Evolutionary conservation across 2,113 vertebrate genomes (phyloP).

Genomic region (Erinaceus europaeus): DNA sequence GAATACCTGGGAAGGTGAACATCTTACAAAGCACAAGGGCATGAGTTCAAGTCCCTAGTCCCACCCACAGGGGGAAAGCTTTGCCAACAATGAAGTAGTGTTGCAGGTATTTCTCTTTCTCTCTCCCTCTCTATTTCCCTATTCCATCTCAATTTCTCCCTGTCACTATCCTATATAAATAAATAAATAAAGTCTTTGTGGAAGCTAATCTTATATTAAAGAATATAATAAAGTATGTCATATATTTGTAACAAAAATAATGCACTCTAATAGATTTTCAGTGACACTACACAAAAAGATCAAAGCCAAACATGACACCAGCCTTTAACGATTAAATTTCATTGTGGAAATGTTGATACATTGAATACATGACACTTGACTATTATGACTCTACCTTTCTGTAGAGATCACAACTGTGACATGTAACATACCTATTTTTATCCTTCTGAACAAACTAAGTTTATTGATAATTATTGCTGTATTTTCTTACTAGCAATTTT

Average conservation of each 20-base stretch:
- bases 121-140: too few relatives aligned
- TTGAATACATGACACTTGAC: background rate
- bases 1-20: too few relatives aligned
- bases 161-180: too few relatives aligned
- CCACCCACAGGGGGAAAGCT: too few relatives aligned
- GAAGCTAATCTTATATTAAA: constrained; percentile 6
- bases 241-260: constrained; percentile 12
- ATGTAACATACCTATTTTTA: background rate
- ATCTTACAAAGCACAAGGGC: too few relatives aligned
- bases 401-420: background rate
- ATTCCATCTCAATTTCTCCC: too few relatives aligned
- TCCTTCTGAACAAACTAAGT: background rate
- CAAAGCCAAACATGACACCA: background rate
- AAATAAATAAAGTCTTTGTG: too few relatives aligned
- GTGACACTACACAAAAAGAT: background rate
- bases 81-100: too few relatives aligned
- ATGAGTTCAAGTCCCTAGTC: too few relatives aligned
- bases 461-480: background rate
- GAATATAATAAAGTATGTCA: constrained; percentile 34
- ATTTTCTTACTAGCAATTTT: background rate
- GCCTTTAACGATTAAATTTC: background rate
- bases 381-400: background rate
- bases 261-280: constrained; percentile 17
- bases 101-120: too few relatives aligned
- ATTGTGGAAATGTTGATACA: background rate